Evolutionary conservation across 2,113 vertebrate genomes (phyloP).

Genomic region (Pampusana beccarii): DNA sequence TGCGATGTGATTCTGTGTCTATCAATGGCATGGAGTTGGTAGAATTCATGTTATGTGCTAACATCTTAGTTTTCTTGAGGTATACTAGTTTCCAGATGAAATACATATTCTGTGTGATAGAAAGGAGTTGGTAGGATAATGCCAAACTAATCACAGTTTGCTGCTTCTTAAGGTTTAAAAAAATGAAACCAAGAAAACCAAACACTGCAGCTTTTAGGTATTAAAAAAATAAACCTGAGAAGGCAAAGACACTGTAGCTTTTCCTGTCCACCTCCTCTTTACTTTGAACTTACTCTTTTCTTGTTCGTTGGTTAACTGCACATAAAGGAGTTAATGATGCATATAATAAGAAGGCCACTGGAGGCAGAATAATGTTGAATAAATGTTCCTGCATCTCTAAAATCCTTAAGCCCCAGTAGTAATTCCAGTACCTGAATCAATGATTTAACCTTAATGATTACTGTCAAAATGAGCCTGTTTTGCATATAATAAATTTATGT

Average conservation of each 20-base stretch:
- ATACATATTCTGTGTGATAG: background rate
- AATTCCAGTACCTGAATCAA: background rate
- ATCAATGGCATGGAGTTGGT: background rate
- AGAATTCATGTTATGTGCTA: background rate
- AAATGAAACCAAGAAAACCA: background rate
- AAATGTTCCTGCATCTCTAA: background rate
- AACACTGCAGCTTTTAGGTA: background rate
- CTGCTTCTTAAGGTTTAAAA: background rate
- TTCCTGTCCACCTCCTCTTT: background rate
- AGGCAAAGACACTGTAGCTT: background rate
- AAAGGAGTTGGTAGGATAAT: background rate
- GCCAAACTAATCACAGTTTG: background rate
- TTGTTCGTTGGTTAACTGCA: background rate
- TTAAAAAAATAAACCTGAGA: background rate
- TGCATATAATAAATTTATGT: fast-evolving
- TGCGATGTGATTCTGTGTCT: background rate
- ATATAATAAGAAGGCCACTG: background rate
- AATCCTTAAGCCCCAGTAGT: background rate
- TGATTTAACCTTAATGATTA: background rate
- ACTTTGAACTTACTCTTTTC: background rate
- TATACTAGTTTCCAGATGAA: background rate
- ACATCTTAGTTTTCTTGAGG: background rate
- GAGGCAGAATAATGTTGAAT: background rate
- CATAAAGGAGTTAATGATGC: background rate
- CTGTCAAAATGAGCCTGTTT: too few species aligned